phyloP scores from a whole-genome alignment of 2,113 vertebrate species.

The Neolamprologus longior region DNA sequence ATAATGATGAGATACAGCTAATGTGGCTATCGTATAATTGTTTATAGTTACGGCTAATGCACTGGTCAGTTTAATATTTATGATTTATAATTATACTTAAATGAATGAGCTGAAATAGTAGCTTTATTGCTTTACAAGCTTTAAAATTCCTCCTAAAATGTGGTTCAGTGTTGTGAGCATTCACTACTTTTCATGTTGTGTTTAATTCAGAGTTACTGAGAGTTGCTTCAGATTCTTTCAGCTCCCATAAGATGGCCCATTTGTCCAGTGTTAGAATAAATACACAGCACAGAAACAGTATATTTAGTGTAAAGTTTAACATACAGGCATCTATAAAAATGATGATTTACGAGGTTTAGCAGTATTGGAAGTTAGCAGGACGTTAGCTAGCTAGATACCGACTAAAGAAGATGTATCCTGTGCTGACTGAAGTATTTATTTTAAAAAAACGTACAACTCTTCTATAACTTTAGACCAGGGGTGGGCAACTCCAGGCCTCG shows the following conservation, averaged over 20 bases:
- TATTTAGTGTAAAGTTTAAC: background rate
- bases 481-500: too few relatives aligned
- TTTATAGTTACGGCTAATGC: background rate
- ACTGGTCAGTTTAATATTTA: background rate
- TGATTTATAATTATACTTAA: background rate
- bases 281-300: background rate
- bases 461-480: background rate
- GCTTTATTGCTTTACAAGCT: background rate
- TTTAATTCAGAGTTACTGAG: background rate
- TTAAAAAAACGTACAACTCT: accelerated
- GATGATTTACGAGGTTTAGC: background rate
- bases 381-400: background rate
- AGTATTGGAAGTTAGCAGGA: background rate
- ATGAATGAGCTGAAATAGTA: background rate
- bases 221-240: background rate
- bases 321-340: background rate
- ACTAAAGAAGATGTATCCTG: background rate
- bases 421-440: background rate
- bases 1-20: background rate
- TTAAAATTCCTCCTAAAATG: background rate
- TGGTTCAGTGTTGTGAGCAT: background rate
- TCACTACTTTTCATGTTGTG: background rate
- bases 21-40: background rate
- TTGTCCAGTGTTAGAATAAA: background rate
- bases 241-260: background rate